A percentile compares a stretch with the other conserved stretches of the same genome.
These are phyloP conservation scores for Choristoneura rosaceana DNA, from an alignment of 2,888 invertebrate species.

Conservation along the genomic window DNA sequence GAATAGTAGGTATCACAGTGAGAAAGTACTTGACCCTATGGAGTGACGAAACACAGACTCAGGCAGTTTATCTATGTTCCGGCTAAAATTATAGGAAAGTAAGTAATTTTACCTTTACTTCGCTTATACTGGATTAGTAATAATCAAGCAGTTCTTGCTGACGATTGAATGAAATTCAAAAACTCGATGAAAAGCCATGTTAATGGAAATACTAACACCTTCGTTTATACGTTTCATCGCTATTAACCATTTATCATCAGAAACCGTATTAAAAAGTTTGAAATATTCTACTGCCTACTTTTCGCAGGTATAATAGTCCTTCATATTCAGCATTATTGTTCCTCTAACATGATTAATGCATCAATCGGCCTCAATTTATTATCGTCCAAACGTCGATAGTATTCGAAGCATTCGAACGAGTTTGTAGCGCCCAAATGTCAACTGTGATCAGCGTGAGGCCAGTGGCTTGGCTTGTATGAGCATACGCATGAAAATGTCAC, in stretches of 20 bases:
- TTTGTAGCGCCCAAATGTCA: slow-evolving; percentile 37
- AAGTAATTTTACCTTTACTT: too few relatives aligned
- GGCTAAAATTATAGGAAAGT: too few relatives aligned
- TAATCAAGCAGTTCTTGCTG: too few relatives aligned
- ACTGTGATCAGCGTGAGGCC: slow-evolving; percentile 21
- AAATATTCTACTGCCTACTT: not conserved
- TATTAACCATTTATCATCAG: not conserved
- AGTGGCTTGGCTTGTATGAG: slow-evolving; percentile 10
- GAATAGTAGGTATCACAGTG: too few relatives aligned
- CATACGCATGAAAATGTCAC: slow-evolving; percentile 50
- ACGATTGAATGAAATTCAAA: too few relatives aligned
- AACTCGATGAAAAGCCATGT: too few relatives aligned
- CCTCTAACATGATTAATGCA: slow-evolving; percentile 12
- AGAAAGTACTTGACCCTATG: too few relatives aligned
- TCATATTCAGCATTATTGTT: not conserved
- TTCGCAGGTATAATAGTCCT: not conserved
- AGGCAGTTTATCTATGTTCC: too few relatives aligned
- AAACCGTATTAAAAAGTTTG: not conserved
- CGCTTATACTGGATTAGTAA: too few relatives aligned
- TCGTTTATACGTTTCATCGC: too few relatives aligned
- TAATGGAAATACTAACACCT: too few relatives aligned
- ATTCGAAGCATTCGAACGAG: slow-evolving; percentile 32
- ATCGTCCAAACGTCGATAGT: slow-evolving; percentile 13
- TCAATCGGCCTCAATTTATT: slow-evolving; percentile 12
- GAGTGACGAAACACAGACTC: too few relatives aligned